Percentiles rank a stretch among this genome's conserved stretches.
These are phyloP conservation scores for Falco rusticolus DNA, from an alignment of 2,797 vertebrate genomes.

Conservation along the genomic window DNA sequence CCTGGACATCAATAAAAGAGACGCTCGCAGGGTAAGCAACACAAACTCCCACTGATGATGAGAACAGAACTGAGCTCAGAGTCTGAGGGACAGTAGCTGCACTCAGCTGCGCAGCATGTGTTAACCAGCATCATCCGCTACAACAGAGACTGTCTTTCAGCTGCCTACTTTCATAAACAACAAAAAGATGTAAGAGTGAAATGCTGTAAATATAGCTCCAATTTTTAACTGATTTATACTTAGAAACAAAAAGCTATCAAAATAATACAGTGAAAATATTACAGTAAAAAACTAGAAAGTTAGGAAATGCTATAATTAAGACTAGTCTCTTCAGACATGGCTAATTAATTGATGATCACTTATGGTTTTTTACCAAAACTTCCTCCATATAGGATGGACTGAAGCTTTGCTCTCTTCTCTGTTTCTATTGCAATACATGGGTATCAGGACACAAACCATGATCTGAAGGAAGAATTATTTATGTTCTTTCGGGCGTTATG, in stretches of 20 bases:
- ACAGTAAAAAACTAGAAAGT: not conserved
- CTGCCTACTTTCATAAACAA: not conserved
- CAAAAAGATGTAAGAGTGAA: not conserved
- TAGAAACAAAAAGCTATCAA: not conserved
- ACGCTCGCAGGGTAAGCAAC: not conserved
- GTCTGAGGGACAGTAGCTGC: not conserved
- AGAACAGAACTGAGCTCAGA: constrained; percentile 27
- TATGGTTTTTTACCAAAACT: not conserved
- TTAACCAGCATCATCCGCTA: constrained; percentile 6
- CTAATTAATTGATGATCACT: not conserved
- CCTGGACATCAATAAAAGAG: not conserved
- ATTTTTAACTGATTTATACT: not conserved
- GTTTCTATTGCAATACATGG: not conserved
- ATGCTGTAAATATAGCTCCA: not conserved
- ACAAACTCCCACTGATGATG: not conserved
- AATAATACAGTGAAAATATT: not conserved
- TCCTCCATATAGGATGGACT: not conserved
- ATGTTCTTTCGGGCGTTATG: not conserved
- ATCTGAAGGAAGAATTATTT: not conserved
- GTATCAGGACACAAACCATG: not conserved
- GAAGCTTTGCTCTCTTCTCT: not conserved
- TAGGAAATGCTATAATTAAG: not conserved
- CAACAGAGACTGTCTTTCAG: constrained; percentile 9
- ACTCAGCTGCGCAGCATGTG: not conserved
- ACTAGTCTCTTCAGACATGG: not conserved